These are phyloP conservation scores for Muschampia staudingeri DNA, from an alignment of 2,888 invertebrate genomes.

Conservation along the genomic window DNA sequence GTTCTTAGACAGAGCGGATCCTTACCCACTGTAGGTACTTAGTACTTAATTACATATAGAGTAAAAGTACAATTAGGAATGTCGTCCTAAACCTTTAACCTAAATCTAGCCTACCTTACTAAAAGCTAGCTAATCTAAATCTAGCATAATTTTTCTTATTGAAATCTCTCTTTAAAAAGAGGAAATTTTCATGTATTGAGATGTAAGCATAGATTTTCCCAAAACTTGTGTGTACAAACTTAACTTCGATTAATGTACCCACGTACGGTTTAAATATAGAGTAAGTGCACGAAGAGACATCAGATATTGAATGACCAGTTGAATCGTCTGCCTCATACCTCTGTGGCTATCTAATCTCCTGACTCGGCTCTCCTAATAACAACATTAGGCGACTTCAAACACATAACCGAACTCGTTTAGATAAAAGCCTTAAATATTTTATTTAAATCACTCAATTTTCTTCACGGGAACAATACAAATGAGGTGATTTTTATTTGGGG, in stretches of 20 bases:
- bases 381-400: slow-evolving; percentile 47
- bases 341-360: slow-evolving; percentile 34
- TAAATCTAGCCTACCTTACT: too few species aligned
- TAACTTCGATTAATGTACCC: background rate
- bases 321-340: slow-evolving; percentile 38
- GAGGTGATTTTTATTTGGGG: slow-evolving; percentile 30
- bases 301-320: slow-evolving; percentile 3
- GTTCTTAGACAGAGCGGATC: too few species aligned
- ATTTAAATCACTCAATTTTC: slow-evolving; percentile 70
- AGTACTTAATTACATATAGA: too few species aligned
- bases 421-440: slow-evolving; percentile 63
- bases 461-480: slow-evolving; percentile 60
- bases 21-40: too few species aligned
- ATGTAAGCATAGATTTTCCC: too few species aligned
- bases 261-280: background rate
- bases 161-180: too few species aligned
- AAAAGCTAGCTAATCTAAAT: too few species aligned
- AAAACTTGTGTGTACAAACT: too few species aligned
- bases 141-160: too few species aligned
- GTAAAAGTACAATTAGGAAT: too few species aligned
- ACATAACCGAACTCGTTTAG: slow-evolving; percentile 59
- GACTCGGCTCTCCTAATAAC: slow-evolving; percentile 33
- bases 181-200: too few species aligned
- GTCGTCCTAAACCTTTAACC: too few species aligned
- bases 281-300: background rate